Evolutionary conservation across 2,888 invertebrate genomes (phyloP).

Genomic region (Diogma glabrata): DNA sequence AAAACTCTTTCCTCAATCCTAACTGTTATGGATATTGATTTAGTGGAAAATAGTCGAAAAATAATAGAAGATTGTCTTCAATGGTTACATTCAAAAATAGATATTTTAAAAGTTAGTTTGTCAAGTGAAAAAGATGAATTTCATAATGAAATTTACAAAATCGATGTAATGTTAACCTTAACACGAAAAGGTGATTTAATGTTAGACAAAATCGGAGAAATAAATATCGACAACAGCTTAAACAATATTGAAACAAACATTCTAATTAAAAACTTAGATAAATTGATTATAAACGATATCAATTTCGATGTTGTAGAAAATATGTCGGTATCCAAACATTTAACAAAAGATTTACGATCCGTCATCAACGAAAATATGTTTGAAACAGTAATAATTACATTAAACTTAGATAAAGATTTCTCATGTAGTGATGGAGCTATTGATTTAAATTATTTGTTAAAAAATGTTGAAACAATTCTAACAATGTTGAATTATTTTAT

Average conservation of each 20-base stretch:
- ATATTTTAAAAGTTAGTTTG: constrained; percentile 3
- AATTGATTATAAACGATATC: background rate
- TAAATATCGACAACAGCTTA: too few species aligned
- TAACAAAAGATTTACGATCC: background rate
- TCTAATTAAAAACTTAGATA: background rate
- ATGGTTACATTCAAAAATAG: constrained; percentile 1
- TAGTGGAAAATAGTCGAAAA: constrained; percentile 6
- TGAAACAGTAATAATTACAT: background rate
- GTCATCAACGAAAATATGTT: background rate
- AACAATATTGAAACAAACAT: background rate
- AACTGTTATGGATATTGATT: constrained; percentile 3
- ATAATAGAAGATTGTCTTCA: background rate
- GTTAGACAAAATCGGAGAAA: too few species aligned
- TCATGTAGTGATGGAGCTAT: background rate
- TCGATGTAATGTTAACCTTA: background rate
- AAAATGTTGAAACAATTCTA: background rate
- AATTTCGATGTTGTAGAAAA: too few species aligned
- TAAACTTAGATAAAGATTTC: constrained; percentile 1
- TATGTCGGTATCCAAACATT: background rate
- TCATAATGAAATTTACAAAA: background rate
- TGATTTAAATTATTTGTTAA: background rate
- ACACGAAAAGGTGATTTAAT: background rate
- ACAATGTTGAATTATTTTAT: background rate
- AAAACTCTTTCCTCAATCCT: background rate
- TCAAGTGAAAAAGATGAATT: constrained; percentile 1